Conservation (phyloP, 2,113 vertebrate species). For the Xiphias gladius region DNA sequence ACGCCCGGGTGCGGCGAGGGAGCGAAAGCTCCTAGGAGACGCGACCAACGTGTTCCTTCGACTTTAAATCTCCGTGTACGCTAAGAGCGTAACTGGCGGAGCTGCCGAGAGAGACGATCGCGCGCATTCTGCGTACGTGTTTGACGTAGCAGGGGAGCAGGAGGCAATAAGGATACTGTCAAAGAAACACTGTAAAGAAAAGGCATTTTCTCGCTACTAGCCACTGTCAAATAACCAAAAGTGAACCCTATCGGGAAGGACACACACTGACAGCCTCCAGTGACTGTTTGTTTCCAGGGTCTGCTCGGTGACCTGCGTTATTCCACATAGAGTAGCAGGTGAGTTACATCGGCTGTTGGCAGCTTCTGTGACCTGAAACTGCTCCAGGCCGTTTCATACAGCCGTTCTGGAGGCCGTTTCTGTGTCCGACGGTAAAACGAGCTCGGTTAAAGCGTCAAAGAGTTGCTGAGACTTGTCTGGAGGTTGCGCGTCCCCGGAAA, state of each 20-base stretch:
- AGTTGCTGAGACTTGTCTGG: too few species aligned
- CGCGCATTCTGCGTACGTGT: slow-evolving; percentile 16
- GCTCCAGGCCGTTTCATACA: not conserved
- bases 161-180: not conserved
- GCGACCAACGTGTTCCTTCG: not conserved
- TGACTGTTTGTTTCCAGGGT: not conserved
- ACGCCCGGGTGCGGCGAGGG: too few species aligned
- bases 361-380: not conserved
- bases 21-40: too few species aligned
- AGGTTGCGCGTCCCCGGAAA: too few species aligned
- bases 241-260: not conserved
- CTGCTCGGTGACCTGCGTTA: slow-evolving; percentile 17
- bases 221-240: not conserved
- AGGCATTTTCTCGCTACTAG: not conserved
- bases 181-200: not conserved
- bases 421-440: not conserved
- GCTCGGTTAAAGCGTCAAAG: not conserved
- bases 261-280: not conserved
- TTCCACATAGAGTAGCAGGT: slow-evolving; percentile 73
- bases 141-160: slow-evolving; percentile 33
- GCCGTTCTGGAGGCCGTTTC: too few species aligned
- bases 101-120: not conserved
- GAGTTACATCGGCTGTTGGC: slow-evolving; percentile 62
- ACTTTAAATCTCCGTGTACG: slow-evolving; percentile 43
- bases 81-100: slow-evolving; percentile 13